Evolutionary conservation across 2,797 vertebrate genomes (phyloP).

Genomic region (Rhabdophis nuchalis): DNA sequence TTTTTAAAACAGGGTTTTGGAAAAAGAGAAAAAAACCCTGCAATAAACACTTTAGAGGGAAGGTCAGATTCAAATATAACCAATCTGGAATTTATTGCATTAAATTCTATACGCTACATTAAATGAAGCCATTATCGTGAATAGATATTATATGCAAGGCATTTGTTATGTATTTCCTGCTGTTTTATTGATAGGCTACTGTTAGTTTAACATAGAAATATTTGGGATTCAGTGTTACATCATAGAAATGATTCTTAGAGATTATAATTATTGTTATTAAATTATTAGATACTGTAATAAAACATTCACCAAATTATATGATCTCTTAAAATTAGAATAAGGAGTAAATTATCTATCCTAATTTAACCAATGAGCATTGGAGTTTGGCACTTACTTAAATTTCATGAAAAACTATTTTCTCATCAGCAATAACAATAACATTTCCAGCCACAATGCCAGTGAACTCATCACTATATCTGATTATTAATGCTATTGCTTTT

Average conservation of each 20-base stretch:
- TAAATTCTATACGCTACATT: conserved; percentile 3
- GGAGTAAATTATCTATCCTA: background rate
- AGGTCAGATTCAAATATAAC: background rate
- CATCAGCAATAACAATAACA: background rate
- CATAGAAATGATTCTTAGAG: conserved; percentile 39
- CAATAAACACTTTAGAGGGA: background rate
- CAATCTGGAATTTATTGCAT: background rate
- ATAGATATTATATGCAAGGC: conserved; percentile 2
- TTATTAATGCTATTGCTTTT: background rate
- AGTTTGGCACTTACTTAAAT: background rate
- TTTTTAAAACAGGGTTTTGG: background rate
- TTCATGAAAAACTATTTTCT: background rate
- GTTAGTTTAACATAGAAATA: background rate
- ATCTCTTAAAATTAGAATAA: conserved; percentile 5
- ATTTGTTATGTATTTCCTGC: background rate
- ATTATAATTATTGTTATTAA: conserved; percentile 35
- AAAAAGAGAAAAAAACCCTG: background rate
- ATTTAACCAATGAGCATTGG: background rate
- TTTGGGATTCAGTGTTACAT: conserved; percentile 26
- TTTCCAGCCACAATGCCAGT: background rate
- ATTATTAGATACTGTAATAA: conserved; percentile 35
- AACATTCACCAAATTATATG: conserved; percentile 29
- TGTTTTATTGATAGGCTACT: conserved; percentile 24
- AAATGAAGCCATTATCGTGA: conserved; percentile 15
- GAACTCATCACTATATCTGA: background rate